These are phyloP conservation scores for Ibidorhyncha struthersii DNA, from an alignment of 2,113 vertebrate genomes.

Conservation along the genomic window DNA sequence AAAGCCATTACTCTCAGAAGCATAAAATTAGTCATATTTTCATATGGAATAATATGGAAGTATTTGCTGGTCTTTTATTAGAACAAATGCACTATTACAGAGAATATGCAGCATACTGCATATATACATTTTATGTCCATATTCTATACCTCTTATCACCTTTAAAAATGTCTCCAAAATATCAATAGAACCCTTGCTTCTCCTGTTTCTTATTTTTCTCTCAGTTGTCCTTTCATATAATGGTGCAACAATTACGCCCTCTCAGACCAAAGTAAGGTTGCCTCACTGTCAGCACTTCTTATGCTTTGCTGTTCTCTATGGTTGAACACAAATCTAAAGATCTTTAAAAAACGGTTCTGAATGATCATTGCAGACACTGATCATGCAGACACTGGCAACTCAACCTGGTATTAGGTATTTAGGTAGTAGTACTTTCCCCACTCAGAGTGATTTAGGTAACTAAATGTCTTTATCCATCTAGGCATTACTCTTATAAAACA, in stretches of 20 bases:
- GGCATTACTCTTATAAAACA: background rate
- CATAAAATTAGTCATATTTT: background rate
- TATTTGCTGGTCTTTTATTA: background rate
- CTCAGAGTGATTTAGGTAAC: background rate
- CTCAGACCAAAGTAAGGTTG: background rate
- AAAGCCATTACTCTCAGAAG: background rate
- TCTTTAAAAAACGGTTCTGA: background rate
- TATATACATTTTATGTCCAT: background rate
- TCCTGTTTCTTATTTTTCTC: background rate
- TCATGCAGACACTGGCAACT: background rate
- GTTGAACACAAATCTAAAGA: background rate
- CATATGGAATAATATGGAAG: background rate
- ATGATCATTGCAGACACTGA: background rate
- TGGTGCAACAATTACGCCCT: background rate
- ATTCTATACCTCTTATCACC: background rate
- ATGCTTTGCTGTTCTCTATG: background rate
- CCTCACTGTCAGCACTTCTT: background rate
- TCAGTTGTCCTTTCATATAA: background rate
- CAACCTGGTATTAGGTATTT: background rate
- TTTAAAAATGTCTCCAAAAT: background rate
- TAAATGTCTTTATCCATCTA: background rate
- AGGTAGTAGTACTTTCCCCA: background rate
- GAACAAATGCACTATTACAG: background rate
- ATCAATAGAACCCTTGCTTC: background rate
- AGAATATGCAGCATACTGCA: background rate